Evolutionary conservation across 2,113 vertebrate genomes (phyloP).

Genomic region (Ornithorhynchus anatinus): DNA sequence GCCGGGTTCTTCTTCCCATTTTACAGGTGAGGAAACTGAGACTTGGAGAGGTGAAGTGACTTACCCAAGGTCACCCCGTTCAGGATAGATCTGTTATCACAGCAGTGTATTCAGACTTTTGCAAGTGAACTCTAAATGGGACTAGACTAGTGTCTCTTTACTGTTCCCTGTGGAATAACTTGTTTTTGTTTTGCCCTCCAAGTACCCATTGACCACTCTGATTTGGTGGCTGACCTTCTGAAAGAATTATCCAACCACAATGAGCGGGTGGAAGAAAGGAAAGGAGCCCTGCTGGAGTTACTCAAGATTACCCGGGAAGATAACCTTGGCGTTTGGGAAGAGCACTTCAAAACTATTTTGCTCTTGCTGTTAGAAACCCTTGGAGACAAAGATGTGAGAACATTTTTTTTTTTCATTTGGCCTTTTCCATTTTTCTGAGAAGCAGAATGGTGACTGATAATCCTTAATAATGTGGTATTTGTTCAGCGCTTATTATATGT

Average conservation of each 20-base stretch:
- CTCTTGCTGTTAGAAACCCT: conserved; percentile 95
- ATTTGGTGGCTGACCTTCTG: conserved; percentile 94
- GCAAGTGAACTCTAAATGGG: no score
- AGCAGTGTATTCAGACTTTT: no score
- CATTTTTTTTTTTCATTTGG: not conserved
- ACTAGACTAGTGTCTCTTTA: no score
- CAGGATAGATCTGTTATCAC: no score
- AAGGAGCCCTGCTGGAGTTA: conserved; percentile 91
- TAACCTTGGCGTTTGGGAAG: conserved; percentile 94
- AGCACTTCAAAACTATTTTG: conserved; percentile 98
- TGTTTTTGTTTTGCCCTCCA: conserved; percentile 34
- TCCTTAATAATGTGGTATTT: no score
- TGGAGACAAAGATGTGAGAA: conserved; percentile 93
- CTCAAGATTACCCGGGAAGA: conserved; percentile 96
- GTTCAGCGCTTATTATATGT: no score
- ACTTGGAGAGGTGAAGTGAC: no score
- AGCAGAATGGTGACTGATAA: not conserved
- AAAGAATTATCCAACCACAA: conserved; percentile 99
- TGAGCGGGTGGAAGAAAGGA: conserved; percentile 91
- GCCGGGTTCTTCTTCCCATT: no score
- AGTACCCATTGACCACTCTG: conserved; percentile 88
- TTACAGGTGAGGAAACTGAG: no score
- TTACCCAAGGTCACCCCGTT: no score
- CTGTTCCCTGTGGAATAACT: not conserved
- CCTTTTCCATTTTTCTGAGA: not conserved